Evolutionary conservation across 2,888 invertebrate genomes (phyloP).

Genomic region (Lepas anatifera): DNA sequence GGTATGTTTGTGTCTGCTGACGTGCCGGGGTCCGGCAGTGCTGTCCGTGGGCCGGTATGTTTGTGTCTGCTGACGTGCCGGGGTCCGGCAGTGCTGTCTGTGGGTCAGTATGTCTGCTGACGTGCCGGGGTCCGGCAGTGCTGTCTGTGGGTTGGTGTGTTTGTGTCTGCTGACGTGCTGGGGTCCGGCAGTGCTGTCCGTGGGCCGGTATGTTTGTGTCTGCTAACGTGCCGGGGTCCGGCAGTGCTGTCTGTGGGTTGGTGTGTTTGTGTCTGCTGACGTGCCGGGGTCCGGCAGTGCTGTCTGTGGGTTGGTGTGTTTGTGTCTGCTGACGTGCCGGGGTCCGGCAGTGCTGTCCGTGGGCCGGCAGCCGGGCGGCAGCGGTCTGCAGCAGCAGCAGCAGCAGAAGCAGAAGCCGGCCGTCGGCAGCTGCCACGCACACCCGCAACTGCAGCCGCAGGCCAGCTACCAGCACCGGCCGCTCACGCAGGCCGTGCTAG

Average conservation of each 20-base stretch:
- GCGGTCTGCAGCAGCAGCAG: too few relatives aligned
- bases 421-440: neutral
- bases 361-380: neutral
- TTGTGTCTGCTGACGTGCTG: neutral
- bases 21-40: too few relatives aligned
- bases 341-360: neutral
- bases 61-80: too few relatives aligned
- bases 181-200: neutral
- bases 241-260: neutral
- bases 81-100: too few relatives aligned
- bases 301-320: neutral
- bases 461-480: constrained; percentile 17
- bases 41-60: too few relatives aligned
- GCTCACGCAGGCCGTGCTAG: constrained; percentile 25
- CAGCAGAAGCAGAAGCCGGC: neutral
- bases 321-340: neutral
- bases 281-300: neutral
- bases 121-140: too few relatives aligned
- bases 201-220: neutral
- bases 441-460: neutral
- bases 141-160: neutral
- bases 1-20: too few relatives aligned
- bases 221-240: neutral
- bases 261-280: neutral
- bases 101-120: too few relatives aligned